These are phyloP conservation scores for Plagodis dolabraria DNA, from an alignment of 2,888 invertebrate species.

Conservation along the genomic window DNA sequence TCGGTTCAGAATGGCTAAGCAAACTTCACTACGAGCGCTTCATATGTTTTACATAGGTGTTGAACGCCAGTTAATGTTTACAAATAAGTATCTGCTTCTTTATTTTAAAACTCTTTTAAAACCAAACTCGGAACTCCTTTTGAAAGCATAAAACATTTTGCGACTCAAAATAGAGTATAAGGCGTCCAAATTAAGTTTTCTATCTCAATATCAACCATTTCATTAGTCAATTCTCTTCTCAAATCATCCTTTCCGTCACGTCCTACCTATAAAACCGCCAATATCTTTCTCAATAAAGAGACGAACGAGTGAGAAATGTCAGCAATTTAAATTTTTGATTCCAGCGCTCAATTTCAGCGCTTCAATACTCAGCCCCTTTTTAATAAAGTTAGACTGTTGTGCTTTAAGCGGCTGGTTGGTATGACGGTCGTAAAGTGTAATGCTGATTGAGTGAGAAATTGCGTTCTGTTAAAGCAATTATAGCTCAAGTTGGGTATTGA, in stretches of 20 bases:
- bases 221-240: slow-evolving; percentile 10
- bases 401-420: slow-evolving; percentile 50
- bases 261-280: slow-evolving; percentile 48
- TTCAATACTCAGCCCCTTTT: slow-evolving; percentile 60
- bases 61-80: too few relatives aligned
- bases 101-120: too few relatives aligned
- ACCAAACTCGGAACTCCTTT: too few relatives aligned
- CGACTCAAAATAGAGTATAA: too few relatives aligned
- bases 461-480: slow-evolving; percentile 4
- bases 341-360: slow-evolving; percentile 60
- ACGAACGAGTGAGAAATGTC: slow-evolving; percentile 61
- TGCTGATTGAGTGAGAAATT: slow-evolving; percentile 57
- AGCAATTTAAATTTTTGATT: slow-evolving; percentile 79
- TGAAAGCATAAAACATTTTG: too few relatives aligned
- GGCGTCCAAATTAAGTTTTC: too few relatives aligned
- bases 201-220: slow-evolving; percentile 2
- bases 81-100: too few relatives aligned
- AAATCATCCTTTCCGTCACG: slow-evolving; percentile 43
- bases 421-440: slow-evolving; percentile 61
- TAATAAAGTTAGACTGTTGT: slow-evolving; percentile 63
- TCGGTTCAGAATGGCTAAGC: too few relatives aligned
- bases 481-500: background rate
- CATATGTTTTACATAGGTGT: too few relatives aligned
- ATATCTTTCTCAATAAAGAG: slow-evolving; percentile 63
- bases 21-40: too few relatives aligned